Evolutionary conservation across 2,888 invertebrate genomes (phyloP), one percentile per base, ranked within the genome.

Genomic region (Camponotus fellah): DNA sequence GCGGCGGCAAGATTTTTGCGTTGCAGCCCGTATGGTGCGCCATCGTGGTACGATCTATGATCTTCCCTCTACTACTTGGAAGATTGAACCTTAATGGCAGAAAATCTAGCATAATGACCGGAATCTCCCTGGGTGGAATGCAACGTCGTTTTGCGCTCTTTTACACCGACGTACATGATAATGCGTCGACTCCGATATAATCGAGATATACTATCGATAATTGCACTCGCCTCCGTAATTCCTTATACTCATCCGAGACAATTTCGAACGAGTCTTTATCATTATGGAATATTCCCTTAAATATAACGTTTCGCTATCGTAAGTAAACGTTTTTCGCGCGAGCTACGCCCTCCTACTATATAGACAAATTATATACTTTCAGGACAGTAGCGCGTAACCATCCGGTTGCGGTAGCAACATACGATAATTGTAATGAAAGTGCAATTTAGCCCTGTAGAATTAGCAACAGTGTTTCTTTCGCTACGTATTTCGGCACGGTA

Each of bases 391-490:
- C 87, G 79, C 82, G 81, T 86, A 84, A 83, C 84, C 58, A 83
- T 86, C 56, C 71, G 56, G 68, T 49, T 64, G 53, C 76, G 74
- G 81, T 77, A 80, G 82, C 77, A 64, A 79, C 68, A 68, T 66
- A 56, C 60, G 66, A 56, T 86, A 82, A 86, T 86, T 87, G 84
- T 76, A 86, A 89, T 75, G 87, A 88, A 86, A 85, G 86, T 87
- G 82, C 75, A 82, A 86, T 86, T 82, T 81, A 81, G 81, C 43
- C 77, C 62, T 58, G 80, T 43, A 56, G 82, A 72, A 77, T 81
- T 85, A 88, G 83, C 83, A 79, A 83, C 81, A 65, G 66, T 77
- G 74, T 71, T 85, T 84, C 79, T 77, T 83, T 84, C 49, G 6
- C 21, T 17, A 32, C 4, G 10, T 17, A 56, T 82, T 75, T 83